Base-by-base conservation (phyloP, 1,140 invertebrate genomes). In the Camponotus pennsylvanicus region DNA sequence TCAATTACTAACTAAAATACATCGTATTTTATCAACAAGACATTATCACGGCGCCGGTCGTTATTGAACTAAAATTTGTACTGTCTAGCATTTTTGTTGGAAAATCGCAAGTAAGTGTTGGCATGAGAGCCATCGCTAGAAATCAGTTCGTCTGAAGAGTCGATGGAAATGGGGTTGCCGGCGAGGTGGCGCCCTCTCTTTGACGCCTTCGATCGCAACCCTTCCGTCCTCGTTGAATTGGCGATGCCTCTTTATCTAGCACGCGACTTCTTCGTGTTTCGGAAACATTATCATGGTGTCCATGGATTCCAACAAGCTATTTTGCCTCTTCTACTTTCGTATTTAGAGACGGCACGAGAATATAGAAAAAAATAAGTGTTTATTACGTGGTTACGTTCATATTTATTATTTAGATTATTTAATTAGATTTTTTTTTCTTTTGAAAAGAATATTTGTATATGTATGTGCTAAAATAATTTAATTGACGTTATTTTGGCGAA, bases 121-220 rank as follows among this genome's bases (percentile, higher is more conserved):
- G 18, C 34, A 42, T 32, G 21, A 80, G 42, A 27, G 13, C 2
- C 13, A 57, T 57, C 32, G 52, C 13, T 78, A 8, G 40, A 2
- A 73, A 69, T 40, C 55, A 88, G 75, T 45, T 55, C 21, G n/a
- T 5, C 37, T 2, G n/a, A 59, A 71, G 32, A 77, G 40, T 15
- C 55, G 70, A 77, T 80, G 77, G n/a, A 90, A 92, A 90, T 78
- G 85, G 76, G 86, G 88, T 92, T 91, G 78, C 66, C 92, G 82
- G 90, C 85, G 88, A 93, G 85, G 93, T 93, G 92, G 92, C 93
- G 92, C 93, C 92, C 93, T 94, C 91, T 69, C 86, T 90, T 91
- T 76, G 37, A 89, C 86, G 85, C 69, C 85, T 94, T 93, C 93
- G 93, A 94, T 94, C 93, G 88, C 9, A 27, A 73, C 27, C 27